These are phyloP conservation scores for Calliopum simillimum DNA, from an alignment of 2,888 invertebrate genomes.

Conservation along the genomic window DNA sequence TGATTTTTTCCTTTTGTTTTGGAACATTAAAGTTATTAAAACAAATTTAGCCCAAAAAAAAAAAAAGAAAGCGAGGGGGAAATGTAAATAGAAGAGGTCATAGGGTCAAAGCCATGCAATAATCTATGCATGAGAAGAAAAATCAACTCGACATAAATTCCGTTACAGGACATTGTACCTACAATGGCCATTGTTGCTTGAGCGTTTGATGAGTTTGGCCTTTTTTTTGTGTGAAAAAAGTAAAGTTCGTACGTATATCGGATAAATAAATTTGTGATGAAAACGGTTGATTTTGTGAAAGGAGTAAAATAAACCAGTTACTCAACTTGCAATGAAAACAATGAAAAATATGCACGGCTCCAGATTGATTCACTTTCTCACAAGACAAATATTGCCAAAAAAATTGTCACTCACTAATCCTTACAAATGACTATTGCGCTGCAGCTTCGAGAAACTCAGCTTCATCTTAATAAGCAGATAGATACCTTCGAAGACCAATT, in stretches of 20 bases:
- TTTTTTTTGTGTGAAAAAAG: conserved; percentile 29
- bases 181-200: background rate
- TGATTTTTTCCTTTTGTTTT: background rate
- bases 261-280: conserved; percentile 17
- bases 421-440: conserved; percentile 31
- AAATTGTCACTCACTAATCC: conserved; percentile 25
- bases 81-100: conserved; percentile 33
- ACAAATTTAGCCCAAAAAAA: conserved; percentile 16
- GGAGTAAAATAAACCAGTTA: conserved; percentile 22
- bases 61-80: conserved; percentile 4
- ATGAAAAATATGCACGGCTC: background rate
- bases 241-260: conserved; percentile 23
- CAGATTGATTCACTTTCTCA: background rate
- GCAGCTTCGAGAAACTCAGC: conserved; percentile 12
- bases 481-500: background rate
- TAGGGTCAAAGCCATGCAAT: conserved; percentile 38
- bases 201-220: conserved; percentile 35
- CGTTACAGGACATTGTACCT: conserved; percentile 31
- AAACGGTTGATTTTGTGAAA: background rate
- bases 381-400: conserved; percentile 1
- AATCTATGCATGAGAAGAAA: conserved; percentile 18
- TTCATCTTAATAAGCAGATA: background rate
- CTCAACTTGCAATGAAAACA: conserved; percentile 9
- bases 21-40: background rate
- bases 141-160: conserved; percentile 5